A percentile compares a stretch with the other conserved stretches of the same genome.
Conservation (phyloP, 2,888 invertebrate genomes). For the Brassicogethes aeneus region DNA sequence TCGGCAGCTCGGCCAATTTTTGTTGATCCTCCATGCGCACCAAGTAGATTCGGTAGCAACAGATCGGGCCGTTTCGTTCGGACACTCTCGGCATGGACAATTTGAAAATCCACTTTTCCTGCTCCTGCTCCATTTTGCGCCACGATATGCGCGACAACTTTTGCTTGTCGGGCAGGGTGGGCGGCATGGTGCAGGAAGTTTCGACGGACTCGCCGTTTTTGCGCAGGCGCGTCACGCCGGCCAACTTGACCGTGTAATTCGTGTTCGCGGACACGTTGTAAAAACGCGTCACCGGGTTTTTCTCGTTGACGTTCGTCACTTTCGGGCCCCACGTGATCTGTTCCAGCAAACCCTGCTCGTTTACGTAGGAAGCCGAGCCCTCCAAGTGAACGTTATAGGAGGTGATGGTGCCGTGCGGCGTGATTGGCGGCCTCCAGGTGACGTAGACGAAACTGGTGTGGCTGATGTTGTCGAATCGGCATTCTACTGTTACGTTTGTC, state of each 20-base stretch:
- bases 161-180: slow-evolving; percentile 60
- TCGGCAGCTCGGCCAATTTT: slow-evolving; percentile 56
- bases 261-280: slow-evolving; percentile 73
- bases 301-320: slow-evolving; percentile 48
- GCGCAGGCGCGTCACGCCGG: slow-evolving; percentile 68
- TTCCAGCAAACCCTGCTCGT: slow-evolving; percentile 43
- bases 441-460: slow-evolving; percentile 55
- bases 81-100: slow-evolving; percentile 67
- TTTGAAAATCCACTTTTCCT: slow-evolving; percentile 64
- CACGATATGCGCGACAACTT: slow-evolving; percentile 51
- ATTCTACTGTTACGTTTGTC: slow-evolving; percentile 56
- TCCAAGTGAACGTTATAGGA: slow-evolving; percentile 60
- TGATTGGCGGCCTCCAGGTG: slow-evolving; percentile 63
- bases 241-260: slow-evolving; percentile 69
- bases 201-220: slow-evolving; percentile 60
- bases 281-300: slow-evolving; percentile 46
- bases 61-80: slow-evolving; percentile 80
- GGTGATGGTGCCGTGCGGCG: slow-evolving; percentile 70
- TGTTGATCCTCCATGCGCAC: slow-evolving; percentile 58
- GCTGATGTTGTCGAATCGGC: slow-evolving; percentile 53
- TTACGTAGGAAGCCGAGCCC: slow-evolving; percentile 48
- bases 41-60: slow-evolving; percentile 76
- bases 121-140: slow-evolving; percentile 53
- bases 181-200: slow-evolving; percentile 59
- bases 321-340: slow-evolving; percentile 52